Base-by-base conservation (phyloP, 92 coral and sea anemone genomes). In the Phenganax stokvisi region DNA sequence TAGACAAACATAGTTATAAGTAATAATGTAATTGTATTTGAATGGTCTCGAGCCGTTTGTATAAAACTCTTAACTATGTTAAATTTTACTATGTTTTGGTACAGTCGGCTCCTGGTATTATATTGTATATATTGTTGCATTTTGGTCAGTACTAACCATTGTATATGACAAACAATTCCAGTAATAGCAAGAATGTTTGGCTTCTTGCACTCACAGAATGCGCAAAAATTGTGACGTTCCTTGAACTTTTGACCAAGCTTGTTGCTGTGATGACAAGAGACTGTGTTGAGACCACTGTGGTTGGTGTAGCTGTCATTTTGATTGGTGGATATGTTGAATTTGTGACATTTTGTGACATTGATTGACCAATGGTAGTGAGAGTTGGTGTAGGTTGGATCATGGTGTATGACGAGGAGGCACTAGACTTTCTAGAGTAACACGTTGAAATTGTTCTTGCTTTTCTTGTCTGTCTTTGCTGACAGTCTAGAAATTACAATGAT, bases 81-180 rank as follows among this genome's bases (percentile, higher is more conserved):
- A 37, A 37, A 2, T 37, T 37, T 37, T 37, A 37, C 47, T 37
- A 5, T 5, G 47, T 1, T 37, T 37, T 37, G 3, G 47, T 37
- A 59, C n/a, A 59, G 65, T 13, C 27, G 16, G 3, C n/a, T 59
- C 65, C 16, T 13, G n/a, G 16, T 0, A 31, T 55, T 37, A 44
- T 57, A 52, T 72, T 72, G 10, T 17, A 20, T 6, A 7, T 51
- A 1, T 55, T 8, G 58, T 72, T 13, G 12, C 17, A 9, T 47
- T 28, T 72, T 12, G 47, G 25, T 16, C 30, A 69, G n/a, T 11
- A 6, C 77, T 53, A 53, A 79, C 83, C 83, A 79, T 79, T 79
- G 62, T 63, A 79, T 29, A 63, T 25, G 74, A 65, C 74, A 52
- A 79, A 79, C 62, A 79, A 51, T 51, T 79, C 83, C 61, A 79